Evolutionary conservation across 2,888 invertebrate genomes (phyloP).

Genomic region (Drosophila picticornis): DNA sequence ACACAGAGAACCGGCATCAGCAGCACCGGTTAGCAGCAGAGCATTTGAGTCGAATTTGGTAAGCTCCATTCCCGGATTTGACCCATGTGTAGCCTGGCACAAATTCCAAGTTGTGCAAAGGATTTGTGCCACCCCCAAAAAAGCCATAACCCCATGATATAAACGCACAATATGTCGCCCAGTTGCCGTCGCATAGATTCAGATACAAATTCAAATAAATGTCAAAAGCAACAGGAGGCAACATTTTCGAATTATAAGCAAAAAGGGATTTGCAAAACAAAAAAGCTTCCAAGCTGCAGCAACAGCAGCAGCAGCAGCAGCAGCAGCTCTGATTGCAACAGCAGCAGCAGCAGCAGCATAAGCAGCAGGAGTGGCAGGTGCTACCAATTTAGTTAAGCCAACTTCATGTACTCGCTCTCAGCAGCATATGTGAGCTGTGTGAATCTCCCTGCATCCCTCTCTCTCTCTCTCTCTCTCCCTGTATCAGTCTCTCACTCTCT

Average conservation of each 20-base stretch:
- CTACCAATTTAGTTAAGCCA: constrained; percentile 76
- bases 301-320: constrained; percentile 16
- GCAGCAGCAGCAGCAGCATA: not conserved
- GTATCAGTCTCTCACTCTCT: not conserved
- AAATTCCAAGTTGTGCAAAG: constrained; percentile 74
- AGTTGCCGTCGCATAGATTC: constrained; percentile 47
- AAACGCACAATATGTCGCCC: constrained; percentile 59
- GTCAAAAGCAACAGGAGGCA: constrained; percentile 80
- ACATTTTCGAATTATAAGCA: constrained; percentile 79
- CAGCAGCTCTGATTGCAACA: constrained; percentile 29
- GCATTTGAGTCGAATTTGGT: constrained; percentile 24
- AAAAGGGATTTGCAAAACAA: constrained; percentile 71
- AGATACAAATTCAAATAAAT: constrained; percentile 77
- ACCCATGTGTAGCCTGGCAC: constrained; percentile 66
- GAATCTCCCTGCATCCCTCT: not conserved
- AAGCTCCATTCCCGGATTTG: constrained; percentile 47
- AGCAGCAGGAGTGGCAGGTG: constrained; percentile 50
- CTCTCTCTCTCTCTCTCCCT: not conserved
- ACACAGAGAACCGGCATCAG: constrained; percentile 1
- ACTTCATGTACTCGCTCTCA: constrained; percentile 50
- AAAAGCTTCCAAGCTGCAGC: constrained; percentile 20
- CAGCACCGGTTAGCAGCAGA: constrained; percentile 18
- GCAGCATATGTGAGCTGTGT: constrained; percentile 28
- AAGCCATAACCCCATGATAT: constrained; percentile 51
- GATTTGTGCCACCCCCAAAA: constrained; percentile 61